Evolutionary conservation across 1,140 invertebrate genomes (phyloP).

Genomic region (Pseudobourletiella spinata): DNA sequence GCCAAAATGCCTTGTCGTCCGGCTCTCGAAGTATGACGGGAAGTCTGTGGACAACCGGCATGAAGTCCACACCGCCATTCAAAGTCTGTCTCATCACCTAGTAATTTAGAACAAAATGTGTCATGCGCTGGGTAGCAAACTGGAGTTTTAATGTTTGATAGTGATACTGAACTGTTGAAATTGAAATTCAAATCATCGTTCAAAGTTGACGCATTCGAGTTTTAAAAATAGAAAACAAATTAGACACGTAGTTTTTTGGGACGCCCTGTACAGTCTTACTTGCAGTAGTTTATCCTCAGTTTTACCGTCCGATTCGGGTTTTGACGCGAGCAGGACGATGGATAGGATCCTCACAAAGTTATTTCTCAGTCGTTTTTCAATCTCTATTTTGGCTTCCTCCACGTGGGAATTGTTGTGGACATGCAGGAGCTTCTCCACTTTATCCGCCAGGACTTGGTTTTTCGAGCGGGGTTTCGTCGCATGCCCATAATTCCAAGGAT

Average conservation of each 20-base stretch:
- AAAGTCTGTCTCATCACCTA: slow-evolving; percentile 26
- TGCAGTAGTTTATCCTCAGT: background rate
- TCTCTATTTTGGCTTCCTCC: slow-evolving; percentile 24
- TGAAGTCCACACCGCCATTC: slow-evolving; percentile 31
- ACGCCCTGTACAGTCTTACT: background rate
- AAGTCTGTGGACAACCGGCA: slow-evolving; percentile 25
- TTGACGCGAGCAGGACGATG: background rate
- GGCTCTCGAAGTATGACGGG: slow-evolving; percentile 26
- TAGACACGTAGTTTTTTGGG: background rate
- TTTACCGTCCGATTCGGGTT: background rate
- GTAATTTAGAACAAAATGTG: background rate
- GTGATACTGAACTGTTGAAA: background rate
- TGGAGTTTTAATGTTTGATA: background rate
- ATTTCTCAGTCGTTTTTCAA: slow-evolving; percentile 16
- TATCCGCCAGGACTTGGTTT: slow-evolving; percentile 23
- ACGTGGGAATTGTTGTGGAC: slow-evolving; percentile 20
- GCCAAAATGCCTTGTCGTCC: no score
- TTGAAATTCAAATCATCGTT: background rate
- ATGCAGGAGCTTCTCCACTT: slow-evolving; percentile 23
- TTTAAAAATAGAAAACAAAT: background rate
- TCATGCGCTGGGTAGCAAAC: no score
- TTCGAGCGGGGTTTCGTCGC: no score
- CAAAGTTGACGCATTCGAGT: background rate
- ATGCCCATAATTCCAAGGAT: no score
- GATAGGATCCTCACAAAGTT: slow-evolving; percentile 31